These are phyloP conservation scores for Smutsia temminckii DNA, from an alignment of 2,797 vertebrate species.

Conservation along the genomic window DNA sequence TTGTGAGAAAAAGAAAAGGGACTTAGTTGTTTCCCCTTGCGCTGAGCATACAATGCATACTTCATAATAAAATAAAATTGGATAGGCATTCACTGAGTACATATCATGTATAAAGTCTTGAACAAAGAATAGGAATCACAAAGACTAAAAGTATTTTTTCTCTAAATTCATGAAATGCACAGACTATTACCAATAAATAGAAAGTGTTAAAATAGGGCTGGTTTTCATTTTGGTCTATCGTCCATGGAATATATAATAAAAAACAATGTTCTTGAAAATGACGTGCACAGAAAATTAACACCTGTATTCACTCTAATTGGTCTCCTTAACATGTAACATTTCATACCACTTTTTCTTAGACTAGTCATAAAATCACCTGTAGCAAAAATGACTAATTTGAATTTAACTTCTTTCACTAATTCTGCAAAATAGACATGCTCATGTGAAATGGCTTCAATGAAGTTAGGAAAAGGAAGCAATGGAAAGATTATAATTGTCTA, in stretches of 20 bases:
- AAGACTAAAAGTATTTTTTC: background rate
- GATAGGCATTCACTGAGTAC: background rate
- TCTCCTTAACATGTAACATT: background rate
- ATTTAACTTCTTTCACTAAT: conserved; percentile 33
- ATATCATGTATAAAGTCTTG: background rate
- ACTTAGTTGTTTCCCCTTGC: background rate
- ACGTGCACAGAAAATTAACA: conserved; percentile 11
- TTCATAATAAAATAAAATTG: conserved; percentile 31
- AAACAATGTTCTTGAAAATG: conserved; percentile 28
- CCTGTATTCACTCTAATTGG: background rate
- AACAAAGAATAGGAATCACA: background rate
- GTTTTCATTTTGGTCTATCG: background rate
- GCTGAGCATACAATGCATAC: background rate
- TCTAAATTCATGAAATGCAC: background rate
- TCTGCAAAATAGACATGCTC: background rate
- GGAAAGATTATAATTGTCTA: background rate
- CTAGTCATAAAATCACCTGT: background rate
- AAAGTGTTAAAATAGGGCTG: background rate
- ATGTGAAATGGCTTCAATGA: background rate
- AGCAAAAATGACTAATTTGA: conserved; percentile 9
- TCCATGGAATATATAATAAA: background rate
- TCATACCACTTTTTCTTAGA: background rate
- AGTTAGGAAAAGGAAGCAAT: background rate
- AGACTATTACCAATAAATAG: background rate
- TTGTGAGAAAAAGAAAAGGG: background rate